Conservation (phyloP, 2,888 invertebrate species). For the Willowsia nigromaculata region DNA sequence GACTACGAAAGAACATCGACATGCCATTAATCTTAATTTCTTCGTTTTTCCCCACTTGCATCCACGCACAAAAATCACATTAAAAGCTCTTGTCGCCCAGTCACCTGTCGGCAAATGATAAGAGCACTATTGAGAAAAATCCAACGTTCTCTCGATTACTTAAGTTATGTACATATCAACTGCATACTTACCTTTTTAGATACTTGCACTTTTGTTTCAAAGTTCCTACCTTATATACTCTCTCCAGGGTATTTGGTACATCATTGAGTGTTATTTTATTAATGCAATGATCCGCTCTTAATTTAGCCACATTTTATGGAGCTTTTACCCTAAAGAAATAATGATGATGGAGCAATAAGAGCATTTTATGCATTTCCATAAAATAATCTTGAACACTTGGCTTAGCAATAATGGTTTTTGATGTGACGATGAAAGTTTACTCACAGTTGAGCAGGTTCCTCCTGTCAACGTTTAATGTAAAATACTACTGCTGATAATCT, state of each 20-base stretch:
- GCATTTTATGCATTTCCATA: not conserved
- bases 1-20: slow-evolving; percentile 58
- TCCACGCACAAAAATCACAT: slow-evolving; percentile 66
- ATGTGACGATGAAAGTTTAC: no score
- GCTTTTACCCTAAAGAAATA: not conserved
- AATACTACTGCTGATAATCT: no score
- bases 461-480: no score
- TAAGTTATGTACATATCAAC: not conserved
- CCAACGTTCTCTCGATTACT: not conserved
- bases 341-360: not conserved
- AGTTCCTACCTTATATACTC: no score
- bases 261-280: not conserved
- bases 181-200: no score
- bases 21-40: slow-evolving; percentile 69
- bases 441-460: no score
- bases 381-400: not conserved
- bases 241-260: not conserved
- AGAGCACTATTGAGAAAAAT: slow-evolving; percentile 43
- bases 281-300: not conserved
- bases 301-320: slow-evolving; percentile 6
- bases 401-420: not conserved
- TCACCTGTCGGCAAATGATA: slow-evolving; percentile 66
- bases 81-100: slow-evolving; percentile 65
- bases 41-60: slow-evolving; percentile 44
- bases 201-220: not conserved